These are phyloP conservation scores for Odontomachus brunneus DNA, from an alignment of 1,140 invertebrate species.

Conservation along the genomic window DNA sequence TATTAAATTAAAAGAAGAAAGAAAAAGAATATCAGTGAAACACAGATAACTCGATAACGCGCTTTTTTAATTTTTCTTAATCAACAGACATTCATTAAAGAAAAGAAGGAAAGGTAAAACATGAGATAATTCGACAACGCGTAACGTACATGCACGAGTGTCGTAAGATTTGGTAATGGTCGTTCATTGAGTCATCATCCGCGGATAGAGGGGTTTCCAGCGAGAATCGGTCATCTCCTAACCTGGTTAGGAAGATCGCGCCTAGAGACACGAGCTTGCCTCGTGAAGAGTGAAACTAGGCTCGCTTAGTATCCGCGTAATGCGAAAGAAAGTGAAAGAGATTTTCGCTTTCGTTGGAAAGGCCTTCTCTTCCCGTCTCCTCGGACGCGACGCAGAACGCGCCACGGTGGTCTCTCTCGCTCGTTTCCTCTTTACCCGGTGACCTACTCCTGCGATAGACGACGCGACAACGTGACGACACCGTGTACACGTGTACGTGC, in stretches of 20 bases:
- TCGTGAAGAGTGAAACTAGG: conserved; percentile 68
- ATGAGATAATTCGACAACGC: neutral
- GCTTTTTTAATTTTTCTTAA: no score
- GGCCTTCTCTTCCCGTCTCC: conserved; percentile 71
- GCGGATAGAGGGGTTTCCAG: neutral
- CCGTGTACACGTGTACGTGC: neutral
- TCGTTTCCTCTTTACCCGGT: conserved; percentile 66
- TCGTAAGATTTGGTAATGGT: neutral
- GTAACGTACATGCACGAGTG: neutral
- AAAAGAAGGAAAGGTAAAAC: no score
- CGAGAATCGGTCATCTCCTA: conserved; percentile 28
- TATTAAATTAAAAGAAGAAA: no score
- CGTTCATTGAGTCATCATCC: neutral
- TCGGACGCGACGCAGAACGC: conserved; percentile 47
- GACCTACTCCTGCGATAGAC: conserved; percentile 58
- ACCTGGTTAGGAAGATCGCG: conserved; percentile 25
- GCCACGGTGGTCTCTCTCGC: conserved; percentile 35
- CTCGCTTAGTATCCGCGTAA: conserved; percentile 52
- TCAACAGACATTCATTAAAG: no score
- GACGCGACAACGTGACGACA: conserved; percentile 14
- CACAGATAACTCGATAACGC: no score
- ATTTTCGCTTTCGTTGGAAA: conserved; percentile 80
- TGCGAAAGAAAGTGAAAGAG: conserved; percentile 77
- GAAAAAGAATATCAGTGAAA: no score
- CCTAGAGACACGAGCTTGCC: conserved; percentile 27